Base-by-base conservation (phyloP, 2,797 vertebrate species). In the Ispidina lecontei region DNA sequence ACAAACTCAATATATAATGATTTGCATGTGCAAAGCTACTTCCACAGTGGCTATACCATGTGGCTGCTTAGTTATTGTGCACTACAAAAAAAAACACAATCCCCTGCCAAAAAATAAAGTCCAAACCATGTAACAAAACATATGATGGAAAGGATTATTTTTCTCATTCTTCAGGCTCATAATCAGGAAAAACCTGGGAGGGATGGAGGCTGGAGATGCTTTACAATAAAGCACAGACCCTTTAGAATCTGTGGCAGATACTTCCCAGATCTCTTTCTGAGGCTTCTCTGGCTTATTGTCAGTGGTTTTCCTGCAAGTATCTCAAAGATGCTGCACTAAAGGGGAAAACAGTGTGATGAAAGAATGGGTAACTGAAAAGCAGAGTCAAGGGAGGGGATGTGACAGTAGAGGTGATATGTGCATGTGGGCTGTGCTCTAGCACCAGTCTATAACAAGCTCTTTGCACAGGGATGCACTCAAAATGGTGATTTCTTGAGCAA, bases 351-450 rank as follows among this genome's bases (percentile, higher is more conserved):
- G 11, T 28, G 4, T 72, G 22, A 4, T 72, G 29, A 68, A 41
- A 26, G 47, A 75, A 19, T 4, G 62, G 20, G 8, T 63, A 23
- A 54, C 67, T 62, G 44, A 46, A 65, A 70, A 70, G 23, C 20
- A 37, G 19, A 49, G 51, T 15, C 25, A 26, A 9, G n/a, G 18
- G 23, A 25, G 12, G 5, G 10, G 59, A 8, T 0, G 0, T 64
- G 75, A 47, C 39, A 51, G 21, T 39, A 8, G 18, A 21, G 15
- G 41, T 70, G 16, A 12, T 52, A 29, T 55, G 2, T 54, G 23
- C 31, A 15, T 20, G 7, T 4, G 3, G 3, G 2, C 51, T 75
- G 4, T 47, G n/a, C 59, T 60, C 19, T 54, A 65, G 26, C 49
- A 47, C 18, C 60, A 70, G 12, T 35, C 1, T 15, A 15, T 46